Evolutionary conservation across 2,888 invertebrate species (phyloP).

Genomic region (Digitonthophagus gazella): DNA sequence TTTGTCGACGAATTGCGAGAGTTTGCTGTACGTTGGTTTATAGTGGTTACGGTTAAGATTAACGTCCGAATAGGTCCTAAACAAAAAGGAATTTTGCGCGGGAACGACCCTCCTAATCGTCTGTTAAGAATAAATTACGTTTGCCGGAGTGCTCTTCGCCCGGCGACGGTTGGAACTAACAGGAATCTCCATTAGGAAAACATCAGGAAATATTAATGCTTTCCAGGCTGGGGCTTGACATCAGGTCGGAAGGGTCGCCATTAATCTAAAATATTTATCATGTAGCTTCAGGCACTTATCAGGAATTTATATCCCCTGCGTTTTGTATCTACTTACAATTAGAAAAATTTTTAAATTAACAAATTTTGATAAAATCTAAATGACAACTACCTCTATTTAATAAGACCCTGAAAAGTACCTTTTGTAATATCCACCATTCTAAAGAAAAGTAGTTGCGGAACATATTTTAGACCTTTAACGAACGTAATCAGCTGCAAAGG

Average conservation of each 20-base stretch:
- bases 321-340: neutral
- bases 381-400: too few species aligned
- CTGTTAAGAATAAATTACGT: neutral
- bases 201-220: neutral
- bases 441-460: too few species aligned
- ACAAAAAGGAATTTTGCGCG: neutral
- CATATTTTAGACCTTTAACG: neutral
- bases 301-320: neutral
- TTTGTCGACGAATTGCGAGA: too few species aligned
- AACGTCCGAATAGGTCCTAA: neutral
- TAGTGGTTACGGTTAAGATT: neutral
- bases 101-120: neutral
- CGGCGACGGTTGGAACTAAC: neutral
- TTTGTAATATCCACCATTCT: too few species aligned
- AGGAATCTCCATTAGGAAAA: neutral
- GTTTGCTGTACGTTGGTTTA: neutral
- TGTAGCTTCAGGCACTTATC: neutral
- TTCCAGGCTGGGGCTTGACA: neutral
- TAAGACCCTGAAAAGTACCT: too few species aligned
- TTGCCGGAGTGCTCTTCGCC: neutral
- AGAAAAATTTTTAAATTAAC: too few species aligned
- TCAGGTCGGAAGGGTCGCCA: neutral
- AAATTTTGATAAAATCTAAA: too few species aligned
- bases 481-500: neutral
- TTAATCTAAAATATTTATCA: neutral